Evolutionary conservation across 2,797 vertebrate genomes (phyloP), one percentile per base, ranked within the genome.

Genomic region (Sebastes minor): DNA sequence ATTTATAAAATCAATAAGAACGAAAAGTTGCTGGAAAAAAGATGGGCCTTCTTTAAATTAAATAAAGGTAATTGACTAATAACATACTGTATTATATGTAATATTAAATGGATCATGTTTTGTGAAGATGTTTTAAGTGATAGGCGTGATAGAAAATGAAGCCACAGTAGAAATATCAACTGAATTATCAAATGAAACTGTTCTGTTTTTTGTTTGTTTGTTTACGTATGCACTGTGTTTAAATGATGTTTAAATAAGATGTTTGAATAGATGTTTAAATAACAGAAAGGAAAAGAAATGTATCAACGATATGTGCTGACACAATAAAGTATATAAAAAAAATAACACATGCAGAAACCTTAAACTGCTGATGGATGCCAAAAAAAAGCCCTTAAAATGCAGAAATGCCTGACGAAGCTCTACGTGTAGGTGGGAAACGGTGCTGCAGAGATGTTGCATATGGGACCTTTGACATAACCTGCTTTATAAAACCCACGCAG

Each of bases 381-480:
- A 1, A 23, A 16, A 16, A 56, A 71, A 77, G 6, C 8, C 11
- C 2, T 55, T 25, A 71, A 65, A 83, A 80, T 66, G 32, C 14
- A 74, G 80, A 77, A 28, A 69, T 70, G 49, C 60, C 71, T 81
- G 80, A 70, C 61, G 75, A 85, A 78, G 38, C 60, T 70, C 10
- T 16, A 81, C 33, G 52, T 72, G 69, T 18, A 75, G 61, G 61
- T 30, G 68, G 63, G 76, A 65, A 82, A n/a, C 68, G 38, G 38
- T 71, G 74, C 83, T 74, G 74, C 82, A 81, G 79, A 82, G 78
- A 81, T 79, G 79, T 79, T 83, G 76, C 71, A 87, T 82, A 82
- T 82, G 68, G 46, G 72, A 69, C 69, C 78, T 91, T 88, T 87
- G 84, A 86, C 77, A 88, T 82, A 83, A 88, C 82, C 76, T 78